phyloP scores from a whole-genome alignment of 1,140 invertebrate genomes.

The Neodiprion virginianus region DNA sequence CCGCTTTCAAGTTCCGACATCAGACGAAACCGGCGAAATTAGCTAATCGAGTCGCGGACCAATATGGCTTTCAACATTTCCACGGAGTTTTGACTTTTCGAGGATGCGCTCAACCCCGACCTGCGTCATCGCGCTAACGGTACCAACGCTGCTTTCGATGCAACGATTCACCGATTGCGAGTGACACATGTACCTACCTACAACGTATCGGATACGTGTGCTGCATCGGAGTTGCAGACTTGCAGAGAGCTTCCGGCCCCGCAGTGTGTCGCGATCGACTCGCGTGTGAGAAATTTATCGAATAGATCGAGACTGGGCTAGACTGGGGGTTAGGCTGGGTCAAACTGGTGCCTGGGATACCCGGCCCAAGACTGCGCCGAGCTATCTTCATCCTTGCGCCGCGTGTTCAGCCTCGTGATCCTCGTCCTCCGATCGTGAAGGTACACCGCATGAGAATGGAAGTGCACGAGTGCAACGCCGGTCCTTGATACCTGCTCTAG shows the following conservation, averaged over 20 bases:
- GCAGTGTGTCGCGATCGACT: neutral
- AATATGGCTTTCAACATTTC: too few species aligned
- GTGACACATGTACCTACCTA: neutral
- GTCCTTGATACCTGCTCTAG: too few species aligned
- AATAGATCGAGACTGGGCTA: constrained; percentile 2
- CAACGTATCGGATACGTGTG: too few species aligned
- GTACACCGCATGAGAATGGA: neutral
- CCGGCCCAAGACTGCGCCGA: neutral
- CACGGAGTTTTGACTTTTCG: too few species aligned
- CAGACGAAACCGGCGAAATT: too few species aligned
- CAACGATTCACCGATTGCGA: neutral
- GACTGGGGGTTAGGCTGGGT: neutral
- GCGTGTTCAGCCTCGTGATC: too few species aligned
- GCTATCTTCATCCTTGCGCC: too few species aligned
- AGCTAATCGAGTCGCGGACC: too few species aligned
- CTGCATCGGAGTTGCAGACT: too few species aligned
- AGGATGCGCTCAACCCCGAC: too few species aligned
- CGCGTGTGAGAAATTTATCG: constrained; percentile 2
- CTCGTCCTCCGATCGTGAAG: neutral
- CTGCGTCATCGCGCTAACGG: too few species aligned
- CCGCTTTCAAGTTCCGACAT: too few species aligned
- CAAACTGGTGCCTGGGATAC: neutral
- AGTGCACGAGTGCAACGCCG: neutral
- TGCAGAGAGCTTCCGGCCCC: neutral
- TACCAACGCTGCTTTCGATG: neutral